A percentile compares a stretch with the other conserved stretches of the same genome.
These are phyloP conservation scores for Odontamblyopus rebecca DNA, from an alignment of 2,797 vertebrate genomes.

Conservation along the genomic window DNA sequence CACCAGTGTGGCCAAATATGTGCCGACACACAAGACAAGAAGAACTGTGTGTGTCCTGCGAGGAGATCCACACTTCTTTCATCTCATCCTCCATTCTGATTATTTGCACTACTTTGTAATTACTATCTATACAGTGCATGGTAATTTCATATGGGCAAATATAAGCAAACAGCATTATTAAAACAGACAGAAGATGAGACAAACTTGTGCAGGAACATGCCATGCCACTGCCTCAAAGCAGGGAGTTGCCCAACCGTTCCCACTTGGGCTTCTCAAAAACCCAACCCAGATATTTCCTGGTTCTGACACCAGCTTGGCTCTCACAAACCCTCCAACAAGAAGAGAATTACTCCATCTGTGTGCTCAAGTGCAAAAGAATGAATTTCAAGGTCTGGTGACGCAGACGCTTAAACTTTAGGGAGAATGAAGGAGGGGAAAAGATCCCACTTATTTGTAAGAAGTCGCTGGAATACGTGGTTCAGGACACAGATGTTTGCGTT, in stretches of 20 bases:
- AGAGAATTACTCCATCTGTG: slow-evolving; percentile 52
- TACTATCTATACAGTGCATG: not conserved
- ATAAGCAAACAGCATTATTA: slow-evolving; percentile 15
- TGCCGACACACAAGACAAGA: slow-evolving; percentile 26
- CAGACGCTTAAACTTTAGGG: slow-evolving; percentile 40
- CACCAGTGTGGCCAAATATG: slow-evolving; percentile 34
- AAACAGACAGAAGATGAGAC: slow-evolving; percentile 20
- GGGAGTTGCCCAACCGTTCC: slow-evolving; percentile 62
- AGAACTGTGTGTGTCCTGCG: slow-evolving; percentile 35
- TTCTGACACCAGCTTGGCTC: slow-evolving; percentile 67
- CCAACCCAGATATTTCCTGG: slow-evolving; percentile 70
- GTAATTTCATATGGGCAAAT: slow-evolving; percentile 3
- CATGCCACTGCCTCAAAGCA: slow-evolving; percentile 50
- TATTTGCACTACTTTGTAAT: slow-evolving; percentile 7
- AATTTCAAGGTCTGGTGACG: slow-evolving; percentile 52
- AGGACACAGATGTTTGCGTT: slow-evolving; percentile 43
- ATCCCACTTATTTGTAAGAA: slow-evolving; percentile 36
- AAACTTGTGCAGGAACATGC: slow-evolving; percentile 31
- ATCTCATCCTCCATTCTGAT: not conserved
- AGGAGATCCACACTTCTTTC: not conserved
- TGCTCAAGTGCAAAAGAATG: slow-evolving; percentile 44
- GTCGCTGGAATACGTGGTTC: slow-evolving; percentile 47
- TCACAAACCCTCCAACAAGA: slow-evolving; percentile 28
- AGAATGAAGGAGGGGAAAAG: slow-evolving; percentile 6
- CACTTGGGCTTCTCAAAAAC: slow-evolving; percentile 50